Evolutionary conservation across 2,888 invertebrate species (phyloP).

Genomic region (Bellardia pandia): DNA sequence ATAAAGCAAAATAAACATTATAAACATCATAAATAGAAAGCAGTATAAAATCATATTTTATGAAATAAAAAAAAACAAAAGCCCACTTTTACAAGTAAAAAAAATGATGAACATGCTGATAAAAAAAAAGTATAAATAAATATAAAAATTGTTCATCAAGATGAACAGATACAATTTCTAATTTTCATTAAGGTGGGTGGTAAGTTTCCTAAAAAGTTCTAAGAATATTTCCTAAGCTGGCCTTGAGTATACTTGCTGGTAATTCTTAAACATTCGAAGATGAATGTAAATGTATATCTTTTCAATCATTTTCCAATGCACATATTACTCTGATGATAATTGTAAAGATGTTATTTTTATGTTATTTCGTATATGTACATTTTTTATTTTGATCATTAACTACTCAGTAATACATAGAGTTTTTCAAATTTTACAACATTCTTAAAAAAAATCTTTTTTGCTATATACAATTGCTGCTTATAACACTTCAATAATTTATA

Average conservation of each 20-base stretch:
- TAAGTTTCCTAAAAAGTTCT: not conserved
- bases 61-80: constrained; percentile 7
- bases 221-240: not conserved
- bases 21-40: not conserved
- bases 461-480: constrained; percentile 3
- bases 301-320: constrained; percentile 3
- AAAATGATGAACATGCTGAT: not conserved
- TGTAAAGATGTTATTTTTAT: not conserved
- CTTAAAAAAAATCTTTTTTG: too few species aligned
- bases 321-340: not conserved
- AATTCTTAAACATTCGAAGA: not conserved
- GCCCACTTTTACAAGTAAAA: not conserved
- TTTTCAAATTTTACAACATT: not conserved
- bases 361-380: not conserved
- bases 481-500: constrained; percentile 33
- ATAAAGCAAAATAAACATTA: constrained; percentile 2
- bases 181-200: not conserved
- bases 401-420: not conserved
- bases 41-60: constrained; percentile 37
- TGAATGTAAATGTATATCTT: not conserved
- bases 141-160: not conserved
- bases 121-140: not conserved
- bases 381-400: not conserved
- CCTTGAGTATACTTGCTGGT: not conserved
- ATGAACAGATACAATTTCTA: constrained; percentile 3